Base-by-base conservation (phyloP, 2,113 vertebrate species). In the Anas platyrhynchos region DNA sequence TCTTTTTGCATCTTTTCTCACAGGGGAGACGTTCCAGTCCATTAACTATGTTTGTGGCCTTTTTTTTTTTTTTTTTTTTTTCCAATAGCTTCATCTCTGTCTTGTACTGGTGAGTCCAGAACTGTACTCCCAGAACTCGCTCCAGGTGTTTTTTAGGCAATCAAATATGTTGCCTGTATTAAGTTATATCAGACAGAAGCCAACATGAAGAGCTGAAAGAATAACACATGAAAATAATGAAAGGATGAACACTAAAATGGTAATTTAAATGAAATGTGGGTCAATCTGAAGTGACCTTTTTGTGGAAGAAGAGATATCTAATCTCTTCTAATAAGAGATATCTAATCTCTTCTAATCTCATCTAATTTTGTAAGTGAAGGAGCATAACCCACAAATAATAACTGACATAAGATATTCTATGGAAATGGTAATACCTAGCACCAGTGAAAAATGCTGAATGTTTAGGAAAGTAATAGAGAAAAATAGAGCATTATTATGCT, bases 61-160 rank as follows among this genome's bases (percentile, higher is more conserved):
- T 72, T 71, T 1, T 4, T 52, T 10, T 26, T 7, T 58, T 43
- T 10, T 21, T 7, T 58, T 52, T 10, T 21, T 7, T 26, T 7
- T 50, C 50, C 25, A 43, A 13, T 26, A 26, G 20, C 4, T 69
- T 21, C 20, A 9, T 43, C 6, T 74, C 8, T 74, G 5, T 61
- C 16, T 36, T 48, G 11, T 44, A 13, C 13, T 63, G n/a, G 16
- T 59, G 6, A 82, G 20, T 3, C 26, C 11, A 69, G n/a, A 86
- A 61, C 5, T 10, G 46, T 16, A 58, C 3, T 48, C 20, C 46
- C 46, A 48, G 20, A 48, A 9, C 0, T 2, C 23, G 43, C 5
- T 71, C 16, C 8, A 58, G 27, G 6, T 2, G 0, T n/a, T 56
- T 16, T 76, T 61, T 63, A 6, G 11, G 54, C n/a, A 29, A 74